Base-by-base conservation (phyloP, 2,113 vertebrate species). In the Phodopus roborovskii region DNA sequence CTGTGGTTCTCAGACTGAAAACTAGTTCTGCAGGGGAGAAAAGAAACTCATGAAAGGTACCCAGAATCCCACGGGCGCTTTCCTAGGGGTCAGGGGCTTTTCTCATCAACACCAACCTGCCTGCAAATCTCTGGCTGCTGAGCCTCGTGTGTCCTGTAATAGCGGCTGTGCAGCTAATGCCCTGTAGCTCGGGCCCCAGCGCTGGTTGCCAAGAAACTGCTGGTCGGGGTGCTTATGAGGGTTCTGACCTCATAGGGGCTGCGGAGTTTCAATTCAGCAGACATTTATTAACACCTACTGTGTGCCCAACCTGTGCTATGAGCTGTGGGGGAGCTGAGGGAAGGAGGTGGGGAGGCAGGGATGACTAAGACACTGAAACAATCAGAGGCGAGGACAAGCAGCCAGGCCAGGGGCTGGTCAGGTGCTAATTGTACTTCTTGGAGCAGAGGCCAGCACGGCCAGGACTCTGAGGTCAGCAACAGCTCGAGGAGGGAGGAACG, bases 121-220 rank as follows among this genome's bases (percentile, higher is more conserved):
- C 96, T 95, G 92, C 64, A 88, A 95, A 96, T 88, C 93, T 97
- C 93, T 79, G 88, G 96, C 90, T 0, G 84, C 96, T 94, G 97
- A 96, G 94, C 95, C 68, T 97, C 8, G 0, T 26, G 2, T 68
- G 87, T 93, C 78, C 90, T 88, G 58, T 97, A 94, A 97, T 94
- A 89, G 87, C 33, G 20, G 50, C 77, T 30, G 2, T 6, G 15
- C 90, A 13, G 64, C 58, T 96, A 94, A 95, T 95, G 94, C 90
- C 93, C 87, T 78, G 45, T 87, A 90, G 70, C 95, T 94, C 1
- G 1, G 95, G 94, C 88, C 95, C 88, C 78, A 62, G 97, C 13
- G 15, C 92, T 82, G 94, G 97, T 98, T 97, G 97, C 97, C 96
- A 97, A 96, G 97, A 93, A 98, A 97, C 97, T 97, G 97, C 96